Conservation (phyloP, 2,113 vertebrate genomes). For the Colinus virginianus region DNA sequence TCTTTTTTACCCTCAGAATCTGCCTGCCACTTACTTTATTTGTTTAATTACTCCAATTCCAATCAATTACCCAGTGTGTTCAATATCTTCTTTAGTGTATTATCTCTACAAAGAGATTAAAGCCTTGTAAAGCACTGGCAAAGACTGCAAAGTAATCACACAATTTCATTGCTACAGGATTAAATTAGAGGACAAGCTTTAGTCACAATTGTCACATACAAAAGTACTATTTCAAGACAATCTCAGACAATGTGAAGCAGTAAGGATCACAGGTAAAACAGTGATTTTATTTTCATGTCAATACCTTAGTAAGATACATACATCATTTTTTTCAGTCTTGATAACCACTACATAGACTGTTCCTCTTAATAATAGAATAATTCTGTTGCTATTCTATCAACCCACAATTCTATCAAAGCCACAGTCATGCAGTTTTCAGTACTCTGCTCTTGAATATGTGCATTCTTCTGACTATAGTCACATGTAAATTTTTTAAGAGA, state of each 20-base stretch:
- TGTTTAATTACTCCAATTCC: slow-evolving; percentile 26
- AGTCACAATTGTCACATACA: not conserved
- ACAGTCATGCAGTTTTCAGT: not conserved
- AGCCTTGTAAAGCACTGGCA: not conserved
- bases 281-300: not conserved
- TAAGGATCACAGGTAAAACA: not conserved
- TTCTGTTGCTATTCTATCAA: not conserved
- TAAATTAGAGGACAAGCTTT: not conserved
- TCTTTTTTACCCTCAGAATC: not conserved
- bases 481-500: not conserved
- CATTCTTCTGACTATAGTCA: not conserved
- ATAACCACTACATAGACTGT: not conserved
- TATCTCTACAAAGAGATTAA: slow-evolving; percentile 10
- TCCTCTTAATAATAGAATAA: not conserved
- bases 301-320: not conserved
- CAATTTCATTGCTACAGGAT: not conserved
- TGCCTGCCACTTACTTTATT: not conserved
- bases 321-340: not conserved
- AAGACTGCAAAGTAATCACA: not conserved
- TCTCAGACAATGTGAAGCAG: not conserved
- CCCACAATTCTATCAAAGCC: not conserved
- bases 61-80: not conserved
- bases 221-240: not conserved
- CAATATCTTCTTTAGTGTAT: not conserved
- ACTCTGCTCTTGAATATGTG: slow-evolving; percentile 9